Evolutionary conservation across 2,113 vertebrate species (phyloP).

Genomic region (Boleophthalmus pectinirostris): DNA sequence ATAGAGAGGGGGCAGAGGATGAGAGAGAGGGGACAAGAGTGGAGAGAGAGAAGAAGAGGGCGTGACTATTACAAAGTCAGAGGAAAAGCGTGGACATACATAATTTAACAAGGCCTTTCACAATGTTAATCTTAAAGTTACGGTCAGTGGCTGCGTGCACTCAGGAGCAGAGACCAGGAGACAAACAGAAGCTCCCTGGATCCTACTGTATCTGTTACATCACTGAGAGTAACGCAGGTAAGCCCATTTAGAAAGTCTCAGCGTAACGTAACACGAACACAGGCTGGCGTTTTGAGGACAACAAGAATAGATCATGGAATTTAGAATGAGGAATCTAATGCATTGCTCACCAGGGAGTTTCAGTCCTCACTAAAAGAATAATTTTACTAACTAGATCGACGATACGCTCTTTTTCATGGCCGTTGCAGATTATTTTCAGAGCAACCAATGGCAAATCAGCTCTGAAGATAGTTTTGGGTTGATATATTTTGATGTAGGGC

Average conservation of each 20-base stretch:
- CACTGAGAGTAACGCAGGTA: background rate
- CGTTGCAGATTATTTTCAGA: too few relatives aligned
- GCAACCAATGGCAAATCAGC: too few relatives aligned
- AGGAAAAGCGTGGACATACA: conserved; percentile 58
- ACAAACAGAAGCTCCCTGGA: conserved; percentile 19
- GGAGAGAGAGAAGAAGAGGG: background rate
- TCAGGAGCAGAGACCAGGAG: conserved; percentile 4
- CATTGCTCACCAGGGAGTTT: too few relatives aligned
- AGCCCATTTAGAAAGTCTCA: background rate
- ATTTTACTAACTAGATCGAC: background rate
- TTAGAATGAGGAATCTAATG: background rate
- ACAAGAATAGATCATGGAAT: background rate
- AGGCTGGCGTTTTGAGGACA: background rate
- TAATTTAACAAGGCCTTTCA: conserved; percentile 60
- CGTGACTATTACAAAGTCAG: conserved; percentile 29
- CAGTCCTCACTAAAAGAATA: background rate
- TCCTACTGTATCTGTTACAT: background rate
- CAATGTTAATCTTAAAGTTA: conserved; percentile 56
- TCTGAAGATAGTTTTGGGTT: too few relatives aligned
- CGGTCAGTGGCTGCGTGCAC: conserved; percentile 16
- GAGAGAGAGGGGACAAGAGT: background rate
- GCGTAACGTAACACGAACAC: background rate
- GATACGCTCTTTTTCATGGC: too few relatives aligned
- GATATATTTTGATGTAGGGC: too few relatives aligned
- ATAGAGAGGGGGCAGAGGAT: too few relatives aligned